phyloP scores from a whole-genome alignment of 2,888 invertebrate genomes.

The Plemyria rubiginata region DNA sequence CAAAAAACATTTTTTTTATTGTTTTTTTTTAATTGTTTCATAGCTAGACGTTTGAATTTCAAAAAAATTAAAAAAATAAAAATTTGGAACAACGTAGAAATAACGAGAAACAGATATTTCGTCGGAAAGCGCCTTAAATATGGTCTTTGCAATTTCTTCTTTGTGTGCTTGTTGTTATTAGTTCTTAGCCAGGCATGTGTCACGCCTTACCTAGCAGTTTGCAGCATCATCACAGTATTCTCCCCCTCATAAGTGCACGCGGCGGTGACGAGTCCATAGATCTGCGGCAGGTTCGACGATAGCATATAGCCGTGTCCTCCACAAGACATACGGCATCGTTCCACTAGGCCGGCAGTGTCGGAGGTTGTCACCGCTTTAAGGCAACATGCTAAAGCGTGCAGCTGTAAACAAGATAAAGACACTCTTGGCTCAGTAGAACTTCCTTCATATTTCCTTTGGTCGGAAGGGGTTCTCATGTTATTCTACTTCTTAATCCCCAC shows the following conservation, averaged over 20 bases:
- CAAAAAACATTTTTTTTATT: no score
- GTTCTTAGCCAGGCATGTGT: not conserved
- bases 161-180: not conserved
- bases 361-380: constrained; percentile 94
- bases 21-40: no score
- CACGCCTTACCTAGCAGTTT: constrained; percentile 89
- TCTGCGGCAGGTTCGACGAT: constrained; percentile 93
- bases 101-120: no score
- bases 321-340: constrained; percentile 93
- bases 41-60: no score
- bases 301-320: constrained; percentile 98
- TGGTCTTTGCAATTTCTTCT: no score
- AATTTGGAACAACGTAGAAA: no score
- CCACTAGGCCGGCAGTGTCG: constrained; percentile 89
- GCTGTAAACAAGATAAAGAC: constrained; percentile 68
- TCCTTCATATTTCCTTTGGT: no score
- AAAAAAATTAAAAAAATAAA: no score
- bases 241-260: constrained; percentile 98
- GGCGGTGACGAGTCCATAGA: constrained; percentile 93
- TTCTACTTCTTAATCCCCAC: no score
- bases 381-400: constrained; percentile 95
- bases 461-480: no score
- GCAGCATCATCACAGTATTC: constrained; percentile 95
- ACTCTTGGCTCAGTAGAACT: not conserved
- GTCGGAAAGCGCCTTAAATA: no score